Evolutionary conservation across 2,888 invertebrate genomes (phyloP), one percentile per base, ranked within the genome.

Genomic region (Leucania comma): DNA sequence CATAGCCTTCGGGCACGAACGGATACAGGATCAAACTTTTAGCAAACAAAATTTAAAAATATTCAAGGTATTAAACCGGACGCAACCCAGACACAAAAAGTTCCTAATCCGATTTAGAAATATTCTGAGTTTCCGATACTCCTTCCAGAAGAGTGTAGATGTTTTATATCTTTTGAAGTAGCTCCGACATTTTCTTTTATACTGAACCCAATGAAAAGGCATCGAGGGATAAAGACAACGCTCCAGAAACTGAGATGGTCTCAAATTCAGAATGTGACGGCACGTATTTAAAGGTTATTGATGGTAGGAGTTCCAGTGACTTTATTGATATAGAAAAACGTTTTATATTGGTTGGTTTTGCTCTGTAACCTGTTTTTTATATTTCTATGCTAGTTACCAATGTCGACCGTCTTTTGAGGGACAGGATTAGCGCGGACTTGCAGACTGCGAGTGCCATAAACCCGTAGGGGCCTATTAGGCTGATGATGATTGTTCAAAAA

Each of bases 181-280:
- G 26, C 56, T 53, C 35, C 64, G 67, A 71, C 72, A 73, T 75
- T 80, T 80, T 70, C 81, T 70, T 59, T 70, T 62, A 77, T 72
- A 80, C 71, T 78, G 72, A 81, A 76, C 72, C 26, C 68, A 62
- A 59, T 78, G 78, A 83, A 83, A 72, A 81, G 77, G 72, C 68
- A 75, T 59, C 22, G 56, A 58, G 62, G 68, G 72, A 81, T 75
- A 71, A 80, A 71, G 56, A 71, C 78, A 72, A 65, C 50, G 72
- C 57, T 75, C 60, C 38, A 61, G 69, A 71, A 75, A 68, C 71
- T 29, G 61, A 67, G 65, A 68, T 76, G 66, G 76, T 68, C 62
- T 61, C 24, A 67, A 68, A 68, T 35, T 42, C 59, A 66, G 32
- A 71, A 62, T 63, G 72, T 80, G 56, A 71, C 56, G 59, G 54